Percentiles rank a stretch among this genome's conserved stretches.
These are phyloP conservation scores for Cylas formicarius DNA, from an alignment of 1,140 invertebrate genomes.

Conservation along the genomic window DNA sequence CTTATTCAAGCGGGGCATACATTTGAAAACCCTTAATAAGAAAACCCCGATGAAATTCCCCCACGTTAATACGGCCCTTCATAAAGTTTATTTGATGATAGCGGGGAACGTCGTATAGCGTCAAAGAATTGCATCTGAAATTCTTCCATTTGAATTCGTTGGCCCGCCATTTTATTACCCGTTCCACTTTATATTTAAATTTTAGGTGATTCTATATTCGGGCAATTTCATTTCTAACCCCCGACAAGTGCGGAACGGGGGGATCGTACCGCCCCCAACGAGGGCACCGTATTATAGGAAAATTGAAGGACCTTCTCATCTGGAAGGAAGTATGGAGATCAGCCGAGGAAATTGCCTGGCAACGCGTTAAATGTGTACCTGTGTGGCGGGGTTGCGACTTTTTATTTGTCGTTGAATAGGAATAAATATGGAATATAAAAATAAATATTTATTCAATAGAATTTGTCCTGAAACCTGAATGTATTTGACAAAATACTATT, in stretches of 20 bases:
- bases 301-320: slow-evolving; percentile 12
- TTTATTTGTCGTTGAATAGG: too few species aligned
- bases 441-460: too few species aligned
- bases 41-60: too few species aligned
- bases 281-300: slow-evolving; percentile 5
- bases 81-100: slow-evolving; percentile 28
- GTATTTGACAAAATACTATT: too few species aligned
- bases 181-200: slow-evolving; percentile 37
- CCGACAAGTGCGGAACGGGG: slow-evolving; percentile 15
- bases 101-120: slow-evolving; percentile 18
- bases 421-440: too few species aligned
- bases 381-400: too few species aligned
- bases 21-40: too few species aligned
- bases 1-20: too few species aligned
- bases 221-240: slow-evolving; percentile 32
- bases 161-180: slow-evolving; percentile 32
- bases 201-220: slow-evolving; percentile 32
- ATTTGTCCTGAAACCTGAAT: too few species aligned
- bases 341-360: slow-evolving; percentile 9
- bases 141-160: slow-evolving; percentile 23
- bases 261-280: slow-evolving; percentile 2
- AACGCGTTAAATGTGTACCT: too few species aligned
- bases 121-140: slow-evolving; percentile 17
- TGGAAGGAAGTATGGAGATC: too few species aligned
- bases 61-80: slow-evolving; percentile 24